Conservation (phyloP, 2,113 vertebrate species). For the Elephas maximus region DNA sequence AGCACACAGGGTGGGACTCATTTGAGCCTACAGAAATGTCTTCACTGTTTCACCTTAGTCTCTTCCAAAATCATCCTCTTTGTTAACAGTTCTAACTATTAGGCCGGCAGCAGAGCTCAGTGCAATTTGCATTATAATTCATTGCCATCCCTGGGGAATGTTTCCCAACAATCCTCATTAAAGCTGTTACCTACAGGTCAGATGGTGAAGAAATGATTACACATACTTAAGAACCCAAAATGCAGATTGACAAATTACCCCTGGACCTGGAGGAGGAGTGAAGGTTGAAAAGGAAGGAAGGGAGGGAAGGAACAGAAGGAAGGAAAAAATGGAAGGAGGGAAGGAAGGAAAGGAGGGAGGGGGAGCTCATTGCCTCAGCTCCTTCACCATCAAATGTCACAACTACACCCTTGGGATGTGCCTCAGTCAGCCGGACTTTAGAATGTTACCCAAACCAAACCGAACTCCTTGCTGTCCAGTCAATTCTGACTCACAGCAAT, state of each 20-base stretch:
- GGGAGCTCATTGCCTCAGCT: too few species aligned
- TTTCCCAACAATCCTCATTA: slow-evolving; percentile 70
- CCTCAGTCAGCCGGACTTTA: not conserved
- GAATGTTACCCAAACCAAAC: not conserved
- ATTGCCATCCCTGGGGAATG: slow-evolving; percentile 61
- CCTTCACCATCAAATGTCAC: not conserved
- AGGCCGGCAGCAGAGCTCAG: not conserved
- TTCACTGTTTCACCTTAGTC: not conserved
- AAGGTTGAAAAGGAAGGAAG: not conserved
- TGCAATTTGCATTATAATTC: slow-evolving; percentile 66
- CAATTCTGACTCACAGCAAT: too few species aligned
- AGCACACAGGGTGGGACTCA: not conserved
- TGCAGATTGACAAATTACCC: slow-evolving; percentile 40
- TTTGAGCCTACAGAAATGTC: not conserved
- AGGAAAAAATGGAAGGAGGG: too few species aligned
- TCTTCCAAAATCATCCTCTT: slow-evolving; percentile 29
- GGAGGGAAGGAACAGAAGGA: not conserved
- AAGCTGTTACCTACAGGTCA: slow-evolving; percentile 80
- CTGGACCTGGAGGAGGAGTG: not conserved
- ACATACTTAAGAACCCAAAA: slow-evolving; percentile 66
- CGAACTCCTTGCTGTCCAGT: too few species aligned
- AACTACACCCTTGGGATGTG: not conserved
- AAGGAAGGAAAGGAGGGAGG: too few species aligned
- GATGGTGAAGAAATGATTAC: slow-evolving; percentile 73
- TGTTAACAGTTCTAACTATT: slow-evolving; percentile 28